Base-by-base conservation (phyloP, 1,140 invertebrate species). In the Euglossa dilemma region DNA sequence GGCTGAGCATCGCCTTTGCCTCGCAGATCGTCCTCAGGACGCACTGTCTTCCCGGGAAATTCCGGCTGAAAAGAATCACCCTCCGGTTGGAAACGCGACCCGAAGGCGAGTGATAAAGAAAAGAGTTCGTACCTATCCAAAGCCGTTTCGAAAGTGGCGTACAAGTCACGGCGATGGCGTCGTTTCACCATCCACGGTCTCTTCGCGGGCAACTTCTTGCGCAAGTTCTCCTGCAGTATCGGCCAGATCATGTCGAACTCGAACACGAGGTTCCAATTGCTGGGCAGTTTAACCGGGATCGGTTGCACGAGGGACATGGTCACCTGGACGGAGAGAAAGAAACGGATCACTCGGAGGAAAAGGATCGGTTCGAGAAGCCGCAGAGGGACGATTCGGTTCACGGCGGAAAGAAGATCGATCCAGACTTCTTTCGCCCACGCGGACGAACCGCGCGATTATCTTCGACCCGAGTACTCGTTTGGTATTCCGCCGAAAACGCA, bases 21-120 rank as follows among this genome's bases (percentile, higher is more conserved):
- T 97, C 97, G 87, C 97, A 97, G 73, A 97, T 95, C 36, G 95
- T 95, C 82, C 96, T 95, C 80, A 97, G 93, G 54, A 97, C 91
- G 91, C 97, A 97, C 36, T 95, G 94, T 43, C 94, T 95, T 18
- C 96, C 96, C 54, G 97, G 95, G 36, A 97, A 91, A 72, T 96
- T 96, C 81, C 95, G 95, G 64, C 95, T 96, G 92, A 88, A 92
- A 89, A 80, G 74, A 25, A 64, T 59, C 52, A n/a, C 11, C 20
- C 12, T 50, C 4, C 28, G 3, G 16, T 72, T 36, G 1, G 43
- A 12, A 57, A 56, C n/a, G 18, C 12, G 43, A 4, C 8, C 54
- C 4, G 9, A 23, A 43, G 20, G n/a, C 36, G 25, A 14, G 28
- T 3, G 7, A 16, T 8, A 6, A 8, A 23, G 20, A 20, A 4